Evolutionary conservation across 2,888 invertebrate species (phyloP).

Genomic region (Pristionchus japonicus): DNA sequence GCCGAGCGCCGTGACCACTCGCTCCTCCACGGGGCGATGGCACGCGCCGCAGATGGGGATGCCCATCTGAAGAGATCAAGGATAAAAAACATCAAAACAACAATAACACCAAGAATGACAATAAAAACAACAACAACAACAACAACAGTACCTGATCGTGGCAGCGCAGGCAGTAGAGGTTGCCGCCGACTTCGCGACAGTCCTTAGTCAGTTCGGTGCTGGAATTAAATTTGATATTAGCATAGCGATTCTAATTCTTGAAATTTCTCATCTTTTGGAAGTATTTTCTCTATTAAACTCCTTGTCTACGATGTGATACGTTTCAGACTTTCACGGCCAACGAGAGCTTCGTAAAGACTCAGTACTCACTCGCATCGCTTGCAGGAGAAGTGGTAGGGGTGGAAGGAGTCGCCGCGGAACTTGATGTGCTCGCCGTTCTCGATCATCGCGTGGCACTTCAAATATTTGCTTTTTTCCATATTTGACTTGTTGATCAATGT

Average conservation of each 20-base stretch:
- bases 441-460: slow-evolving; percentile 80
- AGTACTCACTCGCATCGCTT: slow-evolving; percentile 79
- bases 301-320: no score
- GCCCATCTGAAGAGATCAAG: slow-evolving; percentile 86
- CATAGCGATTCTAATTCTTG: no score
- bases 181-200: slow-evolving; percentile 90
- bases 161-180: slow-evolving; percentile 95
- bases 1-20: slow-evolving; percentile 96
- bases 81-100: not conserved
- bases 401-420: slow-evolving; percentile 90
- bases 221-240: no score
- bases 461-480: not conserved
- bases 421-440: slow-evolving; percentile 79
- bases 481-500: no score
- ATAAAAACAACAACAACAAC: not conserved
- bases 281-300: no score
- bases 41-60: slow-evolving; percentile 99
- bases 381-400: slow-evolving; percentile 99
- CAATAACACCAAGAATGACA: not conserved
- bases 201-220: slow-evolving; percentile 93
- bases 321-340: not conserved
- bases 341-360: not conserved
- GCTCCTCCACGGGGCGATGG: slow-evolving; percentile 96
- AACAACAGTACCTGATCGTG: slow-evolving; percentile 79
- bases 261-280: no score